A percentile compares a stretch with the other conserved stretches of the same genome.
phyloP scores from a whole-genome alignment of 2,888 invertebrate species.

The Ypsolopha sequella region DNA sequence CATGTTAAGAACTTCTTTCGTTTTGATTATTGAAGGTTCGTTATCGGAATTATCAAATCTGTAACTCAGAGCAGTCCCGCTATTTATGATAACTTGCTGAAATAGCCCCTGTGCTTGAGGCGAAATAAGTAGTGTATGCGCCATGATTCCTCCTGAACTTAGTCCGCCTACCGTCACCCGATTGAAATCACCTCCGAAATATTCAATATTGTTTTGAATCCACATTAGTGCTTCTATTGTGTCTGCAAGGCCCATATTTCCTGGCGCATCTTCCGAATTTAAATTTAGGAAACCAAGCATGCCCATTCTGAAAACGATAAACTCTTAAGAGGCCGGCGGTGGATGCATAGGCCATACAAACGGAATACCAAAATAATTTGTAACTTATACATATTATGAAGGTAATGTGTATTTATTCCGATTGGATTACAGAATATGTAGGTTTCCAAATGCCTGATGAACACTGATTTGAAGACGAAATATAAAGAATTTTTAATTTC shows the following conservation, averaged over 20 bases:
- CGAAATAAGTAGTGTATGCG: conserved; percentile 17
- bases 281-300: conserved; percentile 20
- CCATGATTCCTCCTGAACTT: conserved; percentile 22
- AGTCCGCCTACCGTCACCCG: conserved; percentile 17
- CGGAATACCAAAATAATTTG: too few relatives aligned
- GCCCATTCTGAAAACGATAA: conserved; percentile 16
- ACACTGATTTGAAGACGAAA: too few relatives aligned
- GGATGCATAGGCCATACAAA: too few relatives aligned
- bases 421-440: too few relatives aligned
- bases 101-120: conserved; percentile 15
- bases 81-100: conserved; percentile 8
- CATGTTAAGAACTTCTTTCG: not conserved
- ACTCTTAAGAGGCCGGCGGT: too few relatives aligned
- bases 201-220: conserved; percentile 15
- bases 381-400: too few relatives aligned
- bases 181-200: conserved; percentile 16
- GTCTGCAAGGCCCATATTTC: conserved; percentile 20
- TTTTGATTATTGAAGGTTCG: not conserved
- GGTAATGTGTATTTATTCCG: too few relatives aligned
- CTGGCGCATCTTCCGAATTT: conserved; percentile 14
- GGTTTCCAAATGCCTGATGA: too few relatives aligned
- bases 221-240: conserved; percentile 14
- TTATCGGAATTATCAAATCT: conserved; percentile 3
- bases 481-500: too few relatives aligned
- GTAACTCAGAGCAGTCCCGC: conserved; percentile 9